Percentiles rank a stretch among this genome's conserved stretches.
Evolutionary conservation across 2,113 vertebrate genomes (phyloP).

Genomic region (Ailuropoda melanoleuca): DNA sequence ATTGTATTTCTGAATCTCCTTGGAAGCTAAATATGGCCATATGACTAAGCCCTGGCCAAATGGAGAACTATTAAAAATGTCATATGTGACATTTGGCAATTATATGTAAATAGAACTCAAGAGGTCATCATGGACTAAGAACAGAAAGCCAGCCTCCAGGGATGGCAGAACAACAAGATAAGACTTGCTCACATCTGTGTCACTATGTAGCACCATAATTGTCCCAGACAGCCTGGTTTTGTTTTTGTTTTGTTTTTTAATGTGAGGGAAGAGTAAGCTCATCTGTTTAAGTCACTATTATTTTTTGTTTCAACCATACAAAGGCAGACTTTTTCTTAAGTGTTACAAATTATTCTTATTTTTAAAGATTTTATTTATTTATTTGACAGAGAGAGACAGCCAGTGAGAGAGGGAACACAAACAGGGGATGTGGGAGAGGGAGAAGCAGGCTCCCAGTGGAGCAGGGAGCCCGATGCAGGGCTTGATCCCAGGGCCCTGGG

Average conservation of each 20-base stretch:
- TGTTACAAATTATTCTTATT: not conserved
- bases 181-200: not conserved
- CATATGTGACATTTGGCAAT: not conserved
- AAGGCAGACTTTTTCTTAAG: not conserved
- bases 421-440: no score
- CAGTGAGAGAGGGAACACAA: no score
- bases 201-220: rapidly evolving
- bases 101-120: not conserved
- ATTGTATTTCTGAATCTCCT: not conserved
- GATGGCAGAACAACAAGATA: no score
- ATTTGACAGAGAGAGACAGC: no score
- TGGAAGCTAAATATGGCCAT: not conserved
- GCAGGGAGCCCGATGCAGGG: no score
- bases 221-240: not conserved
- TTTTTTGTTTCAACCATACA: not conserved
- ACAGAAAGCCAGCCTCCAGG: no score
- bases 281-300: not conserved
- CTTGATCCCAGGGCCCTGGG: no score
- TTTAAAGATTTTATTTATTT: no score
- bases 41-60: not conserved
- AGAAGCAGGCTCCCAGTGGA: no score
- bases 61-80: not conserved
- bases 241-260: not conserved
- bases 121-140: not conserved
- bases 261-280: not conserved